Evolutionary conservation across 2,113 vertebrate species (phyloP), one percentile per base, ranked within the genome.

Genomic region (Neogobius melanostomus): DNA sequence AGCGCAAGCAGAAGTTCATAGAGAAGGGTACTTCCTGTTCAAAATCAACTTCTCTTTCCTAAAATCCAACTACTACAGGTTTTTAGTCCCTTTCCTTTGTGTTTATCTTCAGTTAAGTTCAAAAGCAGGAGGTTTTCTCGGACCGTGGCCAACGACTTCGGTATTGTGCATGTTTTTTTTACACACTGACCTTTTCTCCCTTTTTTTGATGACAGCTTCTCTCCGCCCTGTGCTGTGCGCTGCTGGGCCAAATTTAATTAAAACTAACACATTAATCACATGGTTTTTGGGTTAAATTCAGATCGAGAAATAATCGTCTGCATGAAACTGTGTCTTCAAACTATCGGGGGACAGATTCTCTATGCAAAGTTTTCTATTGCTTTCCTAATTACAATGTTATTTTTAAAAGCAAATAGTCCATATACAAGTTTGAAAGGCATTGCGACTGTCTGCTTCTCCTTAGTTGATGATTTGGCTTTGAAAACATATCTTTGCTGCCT

Each of bases 61-160:
- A 7, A 11, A 11, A 14, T 49, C 44, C 16, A 17, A 64, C 36
- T 36, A 9, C 52, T 51, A 49, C 12, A 81, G 74, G 50, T 90
- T 86, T 85, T 88, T 91, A 36, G 28, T 36, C 28, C 28, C 54
- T 71, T 83, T 50, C 80, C 82, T 91, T 90, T 88, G 74, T 86
- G 89, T 89, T 81, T 92, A 89, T 95, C 97, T 97, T 83, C 94
- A 99, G 97, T 98, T 95, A 99, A 95, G 91, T 94, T 82, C 88
- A 96, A 96, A 96, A 95, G 95, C 96, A 97, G 95, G 91, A 96
- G 93, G 83, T 94, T 99, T 95, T 98, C 96, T 96, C 97, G 95
- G 96, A 97, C 92, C 92, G 92, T 94, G 90, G 88, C 90, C 91
- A 92, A 82, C 93, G 93, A 94, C 87, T 90, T 94, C 91, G 93